Base-by-base conservation (phyloP, 2,113 vertebrate species). In the Oreocharis arfaki region DNA sequence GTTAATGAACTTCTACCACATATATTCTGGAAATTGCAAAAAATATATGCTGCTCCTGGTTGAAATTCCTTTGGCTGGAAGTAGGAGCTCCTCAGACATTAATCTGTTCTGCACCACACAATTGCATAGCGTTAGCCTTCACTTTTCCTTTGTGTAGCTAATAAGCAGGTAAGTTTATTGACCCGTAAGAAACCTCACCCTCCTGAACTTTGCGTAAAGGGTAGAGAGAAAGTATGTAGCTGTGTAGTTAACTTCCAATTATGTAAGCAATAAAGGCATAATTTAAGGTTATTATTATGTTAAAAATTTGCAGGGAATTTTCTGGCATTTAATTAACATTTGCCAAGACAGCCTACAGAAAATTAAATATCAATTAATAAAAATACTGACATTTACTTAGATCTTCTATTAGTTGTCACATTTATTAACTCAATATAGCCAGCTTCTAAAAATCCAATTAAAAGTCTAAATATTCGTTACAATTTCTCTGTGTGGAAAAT, bases 281-380 rank as follows among this genome's bases (percentile, higher is more conserved):
- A 97, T 98, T 97, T 95, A 83, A 93, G 37, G 82, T 92, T 97
- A 97, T 97, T 96, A 97, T 89, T 95, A 97, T 78, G 67, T 94
- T 97, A 95, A 97, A 63, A 97, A 95, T 39, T 97, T 95, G 50
- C 97, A 96, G 95, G 67, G 74, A 96, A 96, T 97, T 97, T 98
- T 98, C 92, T 97, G 70, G 55, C 76, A 96, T 96, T 98, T 97
- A 97, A 98, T 97, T 97, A 97, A 96, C 96, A 96, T 97, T 97
- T 98, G 94, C 91, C 74, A 97, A 97, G 96, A 93, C 69, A 96
- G 80, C 64, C 71, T 86, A 97, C 91, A 97, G 90, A 97, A 98
- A 97, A 97, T 97, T 97, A 97, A 96, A 94, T 92, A 95, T 94
- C 80, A 93, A 95, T 97, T 97, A 97, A 96, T 94, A 96, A 97